A percentile compares a stretch with the other conserved stretches of the same genome.
Evolutionary conservation across 2,888 invertebrate species (phyloP).

Genomic region (Celastrina argiolus): DNA sequence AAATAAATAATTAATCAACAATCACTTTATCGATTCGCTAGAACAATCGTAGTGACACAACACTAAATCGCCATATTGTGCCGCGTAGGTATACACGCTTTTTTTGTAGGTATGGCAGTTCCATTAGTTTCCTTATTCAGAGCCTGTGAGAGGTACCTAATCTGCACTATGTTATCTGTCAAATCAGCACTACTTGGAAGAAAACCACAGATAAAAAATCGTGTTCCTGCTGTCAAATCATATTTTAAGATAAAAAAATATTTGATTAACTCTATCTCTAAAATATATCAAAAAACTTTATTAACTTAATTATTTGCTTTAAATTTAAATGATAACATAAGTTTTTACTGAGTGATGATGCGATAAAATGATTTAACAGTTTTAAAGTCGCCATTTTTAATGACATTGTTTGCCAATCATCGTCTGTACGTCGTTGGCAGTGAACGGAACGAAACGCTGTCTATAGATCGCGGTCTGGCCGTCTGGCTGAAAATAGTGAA

Average conservation of each 20-base stretch:
- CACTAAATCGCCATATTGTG: too few relatives aligned
- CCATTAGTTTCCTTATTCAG: too few relatives aligned
- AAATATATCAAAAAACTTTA: background rate
- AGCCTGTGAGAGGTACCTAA: background rate
- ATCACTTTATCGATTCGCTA: too few relatives aligned
- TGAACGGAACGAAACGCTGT: slow-evolving; percentile 76
- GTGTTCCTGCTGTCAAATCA: background rate
- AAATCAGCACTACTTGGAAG: background rate
- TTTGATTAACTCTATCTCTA: background rate
- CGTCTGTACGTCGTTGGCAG: slow-evolving; percentile 60
- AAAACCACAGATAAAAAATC: slow-evolving; percentile 9
- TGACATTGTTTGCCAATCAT: slow-evolving; percentile 39
- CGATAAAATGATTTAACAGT: background rate
- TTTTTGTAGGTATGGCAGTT: too few relatives aligned
- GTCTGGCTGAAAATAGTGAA: slow-evolving; percentile 75
- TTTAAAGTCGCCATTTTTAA: slow-evolving; percentile 46
- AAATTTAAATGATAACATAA: background rate
- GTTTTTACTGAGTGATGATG: slow-evolving; percentile 1
- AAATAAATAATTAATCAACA: too few relatives aligned
- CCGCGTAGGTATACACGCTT: too few relatives aligned
- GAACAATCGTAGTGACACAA: too few relatives aligned
- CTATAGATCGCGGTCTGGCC: slow-evolving; percentile 73
- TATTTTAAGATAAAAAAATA: background rate
- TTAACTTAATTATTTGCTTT: background rate
- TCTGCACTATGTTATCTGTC: background rate